Conservation (phyloP, 2,888 invertebrate genomes). For the Hyppa rectilinea region DNA sequence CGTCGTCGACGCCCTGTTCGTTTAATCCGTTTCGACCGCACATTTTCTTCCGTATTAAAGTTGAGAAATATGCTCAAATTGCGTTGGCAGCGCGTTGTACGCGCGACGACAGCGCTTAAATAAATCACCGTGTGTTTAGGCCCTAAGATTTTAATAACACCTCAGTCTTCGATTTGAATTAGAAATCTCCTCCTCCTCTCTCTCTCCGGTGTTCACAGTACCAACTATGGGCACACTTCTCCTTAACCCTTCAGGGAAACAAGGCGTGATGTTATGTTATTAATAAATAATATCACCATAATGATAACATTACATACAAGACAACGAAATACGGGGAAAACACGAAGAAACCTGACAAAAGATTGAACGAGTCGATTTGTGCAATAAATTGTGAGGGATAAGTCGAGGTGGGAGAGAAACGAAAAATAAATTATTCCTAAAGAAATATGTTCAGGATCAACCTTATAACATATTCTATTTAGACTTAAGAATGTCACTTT, state of each 20-base stretch:
- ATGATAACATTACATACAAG: constrained; percentile 25
- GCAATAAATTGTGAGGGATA: constrained; percentile 56
- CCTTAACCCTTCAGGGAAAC: too few species aligned
- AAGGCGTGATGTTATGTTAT: too few species aligned
- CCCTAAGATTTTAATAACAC: constrained; percentile 9
- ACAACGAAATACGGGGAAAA: constrained; percentile 21
- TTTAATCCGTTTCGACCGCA: too few species aligned
- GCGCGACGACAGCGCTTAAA: too few species aligned
- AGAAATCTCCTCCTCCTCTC: too few species aligned
- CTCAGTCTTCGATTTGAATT: not conserved
- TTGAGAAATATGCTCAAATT: too few species aligned
- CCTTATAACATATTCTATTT: constrained; percentile 54
- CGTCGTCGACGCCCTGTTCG: too few species aligned
- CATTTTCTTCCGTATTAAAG: too few species aligned
- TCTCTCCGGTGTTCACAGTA: too few species aligned
- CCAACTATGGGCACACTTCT: too few species aligned
- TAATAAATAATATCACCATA: constrained; percentile 37
- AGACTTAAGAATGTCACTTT: constrained; percentile 35
- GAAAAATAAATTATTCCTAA: constrained; percentile 60
- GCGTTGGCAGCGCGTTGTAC: too few species aligned
- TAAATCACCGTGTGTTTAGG: too few species aligned
- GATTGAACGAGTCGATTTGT: constrained; percentile 53
- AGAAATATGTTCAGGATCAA: constrained; percentile 53
- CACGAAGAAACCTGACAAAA: constrained; percentile 37
- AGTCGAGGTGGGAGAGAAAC: constrained; percentile 39